Evolutionary conservation across 2,113 vertebrate genomes (phyloP).

Genomic region (Panurus biarmicus): DNA sequence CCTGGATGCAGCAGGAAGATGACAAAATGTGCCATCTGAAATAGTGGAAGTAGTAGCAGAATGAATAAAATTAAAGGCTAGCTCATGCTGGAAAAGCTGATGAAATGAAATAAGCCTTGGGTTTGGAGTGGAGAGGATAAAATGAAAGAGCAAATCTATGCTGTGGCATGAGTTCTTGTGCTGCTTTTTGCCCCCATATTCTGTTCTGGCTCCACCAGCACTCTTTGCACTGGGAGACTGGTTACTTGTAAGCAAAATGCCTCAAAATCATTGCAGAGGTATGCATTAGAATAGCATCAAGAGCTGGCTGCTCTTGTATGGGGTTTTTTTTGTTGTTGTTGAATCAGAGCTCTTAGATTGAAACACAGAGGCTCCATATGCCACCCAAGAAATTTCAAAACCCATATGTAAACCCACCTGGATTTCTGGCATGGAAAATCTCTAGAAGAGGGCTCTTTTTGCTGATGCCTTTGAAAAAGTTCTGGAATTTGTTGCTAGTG

Average conservation of each 20-base stretch:
- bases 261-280: neutral
- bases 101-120: neutral
- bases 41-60: neutral
- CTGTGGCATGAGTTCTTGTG: neutral
- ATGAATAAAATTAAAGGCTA: neutral
- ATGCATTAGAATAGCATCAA: neutral
- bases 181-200: neutral
- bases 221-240: neutral
- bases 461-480: neutral
- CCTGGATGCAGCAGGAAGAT: neutral
- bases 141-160: neutral
- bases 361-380: neutral
- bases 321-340: neutral
- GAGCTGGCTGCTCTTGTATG: neutral
- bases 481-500: neutral
- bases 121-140: neutral
- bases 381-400: neutral
- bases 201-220: neutral
- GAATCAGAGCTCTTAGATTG: neutral
- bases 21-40: neutral
- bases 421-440: neutral
- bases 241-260: neutral
- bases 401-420: neutral
- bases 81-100: neutral
- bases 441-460: neutral